Percentiles rank a stretch among this genome's conserved stretches.
Evolutionary conservation across 2,888 invertebrate genomes (phyloP).

Genomic region (Chydorus sphaericus): DNA sequence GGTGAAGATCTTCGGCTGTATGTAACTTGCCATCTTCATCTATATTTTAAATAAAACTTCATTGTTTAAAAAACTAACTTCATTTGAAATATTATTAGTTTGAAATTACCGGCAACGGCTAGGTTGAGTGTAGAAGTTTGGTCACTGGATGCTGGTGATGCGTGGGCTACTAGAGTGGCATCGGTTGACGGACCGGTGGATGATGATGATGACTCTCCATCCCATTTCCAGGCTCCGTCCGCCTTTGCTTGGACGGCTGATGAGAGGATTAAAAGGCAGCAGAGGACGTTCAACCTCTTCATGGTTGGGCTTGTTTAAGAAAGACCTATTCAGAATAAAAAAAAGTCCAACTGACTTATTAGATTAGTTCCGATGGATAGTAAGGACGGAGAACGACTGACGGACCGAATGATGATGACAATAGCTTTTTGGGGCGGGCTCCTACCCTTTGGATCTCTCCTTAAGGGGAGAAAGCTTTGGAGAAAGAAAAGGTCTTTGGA

Average conservation of each 20-base stretch:
- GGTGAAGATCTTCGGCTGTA: background rate
- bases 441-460: too few relatives aligned
- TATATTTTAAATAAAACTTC: background rate
- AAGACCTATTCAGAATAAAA: too few relatives aligned
- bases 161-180: background rate
- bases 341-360: too few relatives aligned
- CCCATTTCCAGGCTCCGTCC: slow-evolving; percentile 2
- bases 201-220: background rate
- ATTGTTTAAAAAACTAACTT: background rate
- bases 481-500: too few relatives aligned
- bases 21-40: slow-evolving; percentile 1
- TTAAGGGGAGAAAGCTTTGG: too few relatives aligned
- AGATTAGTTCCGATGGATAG: too few relatives aligned
- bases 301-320: background rate
- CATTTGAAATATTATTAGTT: background rate
- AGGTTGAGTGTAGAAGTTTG: background rate
- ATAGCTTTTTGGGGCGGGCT: too few relatives aligned
- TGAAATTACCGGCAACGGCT: slow-evolving; percentile 6
- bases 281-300: background rate
- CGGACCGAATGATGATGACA: too few relatives aligned
- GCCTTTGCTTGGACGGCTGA: background rate
- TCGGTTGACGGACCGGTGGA: background rate
- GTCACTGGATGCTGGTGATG: background rate
- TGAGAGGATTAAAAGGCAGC: background rate
- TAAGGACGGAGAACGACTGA: too few relatives aligned